Evolutionary conservation across 2,797 vertebrate genomes (phyloP), one percentile per base, ranked within the genome.

Genomic region (Xenentodon cancila): DNA sequence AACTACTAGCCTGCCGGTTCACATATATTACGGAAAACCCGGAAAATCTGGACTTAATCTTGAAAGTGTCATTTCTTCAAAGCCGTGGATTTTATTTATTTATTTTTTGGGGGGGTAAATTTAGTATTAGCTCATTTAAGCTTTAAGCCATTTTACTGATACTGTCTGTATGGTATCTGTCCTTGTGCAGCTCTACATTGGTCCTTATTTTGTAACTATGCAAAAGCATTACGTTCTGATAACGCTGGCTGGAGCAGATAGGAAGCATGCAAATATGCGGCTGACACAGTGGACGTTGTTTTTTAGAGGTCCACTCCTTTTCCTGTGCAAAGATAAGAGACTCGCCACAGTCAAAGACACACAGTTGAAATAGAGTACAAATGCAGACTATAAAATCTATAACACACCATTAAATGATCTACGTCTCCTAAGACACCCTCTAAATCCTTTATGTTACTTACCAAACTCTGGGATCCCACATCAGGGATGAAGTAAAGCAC

Each of bases 391-490:
- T 65, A 45, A 58, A 45, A 19, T 68, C 45, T 18, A 51, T 48
- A 50, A 19, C 43, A 48, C 20, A 3, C 40, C 22, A 53, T 44
- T 20, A 19, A 64, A 54, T 20, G 11, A 64, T 40, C 60, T 65
- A 71, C 3, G 0, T 9, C 17, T 44, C 43, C 46, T 51, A 68
- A 16, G 9, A 37, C 18, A 48, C 32, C 13, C 9, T 66, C 61
- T 48, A 21, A 54, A 47, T 47, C 18, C 8, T 55, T 37, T 49
- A 25, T 2, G 1, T 19, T 20, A 88, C 90, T 88, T 80, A 91
- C 90, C 87, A n/a, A 59, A 18, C 60, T 87, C 90, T 90, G 70
- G 48, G 73, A 68, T 79, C 74, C 61, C 51, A 82, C 71, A 75
- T 71, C 44, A 49, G 71, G 52, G 54, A 52, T 44, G 59, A 79